Base-by-base conservation (phyloP, 2,797 vertebrate genomes). In the Diplodus puntazzo region DNA sequence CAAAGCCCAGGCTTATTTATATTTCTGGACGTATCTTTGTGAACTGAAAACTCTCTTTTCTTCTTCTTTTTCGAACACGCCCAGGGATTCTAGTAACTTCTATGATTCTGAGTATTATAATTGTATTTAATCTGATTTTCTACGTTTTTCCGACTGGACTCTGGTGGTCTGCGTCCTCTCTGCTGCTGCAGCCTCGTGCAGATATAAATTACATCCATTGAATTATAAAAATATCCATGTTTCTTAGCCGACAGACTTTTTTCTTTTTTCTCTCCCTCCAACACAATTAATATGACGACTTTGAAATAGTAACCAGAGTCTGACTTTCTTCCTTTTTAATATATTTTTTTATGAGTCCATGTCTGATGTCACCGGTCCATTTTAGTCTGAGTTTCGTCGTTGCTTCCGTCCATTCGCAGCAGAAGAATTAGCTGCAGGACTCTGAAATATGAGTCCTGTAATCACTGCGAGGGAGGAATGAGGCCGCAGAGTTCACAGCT, bases 201-300 rank as follows among this genome's bases (percentile, higher is more conserved):
- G 81, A 89, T 84, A 92, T 92, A 89, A 93, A 94, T 95, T 80
- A 93, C 79, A 88, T 27, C 81, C 91, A 93, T 93, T 94, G 86
- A 95, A 94, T 95, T 88, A 94, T 94, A 94, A 93, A 94, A 93
- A 91, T 68, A 42, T 78, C 83, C 89, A 90, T 93, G 90, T 90
- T 93, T 94, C 92, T 94, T 16, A 18, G 58, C 86, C 78, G 93
- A 92, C 93, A 92, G 77, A 84, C 78, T 63, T 76, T 73, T 75
- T 75, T 59, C 58, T 64, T 73, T 66, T 84, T 68, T 83, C 52
- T 69, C 80, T 46, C 69, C 78, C 71, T 86, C 83, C 82, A 69
- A 85, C 82, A 86, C 88, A 89, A 93, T 94, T 93, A 94, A 89
- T 87, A 84, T 91, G 90, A 91, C 69, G 90, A 90, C 92, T 95